phyloP scores from a whole-genome alignment of 2,797 vertebrate species.

The Danio choprae region DNA sequence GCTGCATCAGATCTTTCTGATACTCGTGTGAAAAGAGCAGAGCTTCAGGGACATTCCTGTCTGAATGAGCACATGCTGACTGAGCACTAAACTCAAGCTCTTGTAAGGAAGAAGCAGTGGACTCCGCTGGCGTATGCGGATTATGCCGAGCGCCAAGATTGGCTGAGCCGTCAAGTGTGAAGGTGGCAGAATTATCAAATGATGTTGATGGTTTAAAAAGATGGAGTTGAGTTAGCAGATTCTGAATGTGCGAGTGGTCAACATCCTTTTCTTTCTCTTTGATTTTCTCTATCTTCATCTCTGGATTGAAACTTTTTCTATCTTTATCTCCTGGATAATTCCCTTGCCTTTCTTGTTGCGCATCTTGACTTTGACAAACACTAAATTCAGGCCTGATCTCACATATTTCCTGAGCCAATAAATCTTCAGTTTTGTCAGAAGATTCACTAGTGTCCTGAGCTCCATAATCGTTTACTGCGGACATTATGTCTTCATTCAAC shows the following conservation, averaged over 20 bases:
- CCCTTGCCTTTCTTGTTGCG: not conserved
- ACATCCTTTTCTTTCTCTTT: slow-evolving; percentile 64
- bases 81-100: not conserved
- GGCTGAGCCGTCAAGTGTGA: slow-evolving; percentile 31
- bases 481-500: slow-evolving; percentile 55
- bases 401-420: slow-evolving; percentile 28
- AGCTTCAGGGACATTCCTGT: slow-evolving; percentile 65
- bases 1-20: slow-evolving; percentile 82
- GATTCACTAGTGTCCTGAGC: slow-evolving; percentile 30
- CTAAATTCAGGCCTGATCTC: not conserved
- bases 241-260: slow-evolving; percentile 79
- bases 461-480: slow-evolving; percentile 44
- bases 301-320: not conserved
- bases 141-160: slow-evolving; percentile 1
- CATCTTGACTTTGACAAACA: slow-evolving; percentile 32
- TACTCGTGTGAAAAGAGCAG: slow-evolving; percentile 84
- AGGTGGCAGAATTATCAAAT: not conserved
- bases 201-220: slow-evolving; percentile 70
- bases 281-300: slow-evolving; percentile 37
- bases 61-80: not conserved
- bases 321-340: slow-evolving; percentile 35
- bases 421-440: slow-evolving; percentile 25
- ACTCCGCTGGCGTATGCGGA: slow-evolving; percentile 14
- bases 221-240: slow-evolving; percentile 81
- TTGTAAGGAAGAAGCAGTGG: slow-evolving; percentile 23